Conservation (phyloP, 2,888 invertebrate species). For the Zaprionus bogoriensis region DNA sequence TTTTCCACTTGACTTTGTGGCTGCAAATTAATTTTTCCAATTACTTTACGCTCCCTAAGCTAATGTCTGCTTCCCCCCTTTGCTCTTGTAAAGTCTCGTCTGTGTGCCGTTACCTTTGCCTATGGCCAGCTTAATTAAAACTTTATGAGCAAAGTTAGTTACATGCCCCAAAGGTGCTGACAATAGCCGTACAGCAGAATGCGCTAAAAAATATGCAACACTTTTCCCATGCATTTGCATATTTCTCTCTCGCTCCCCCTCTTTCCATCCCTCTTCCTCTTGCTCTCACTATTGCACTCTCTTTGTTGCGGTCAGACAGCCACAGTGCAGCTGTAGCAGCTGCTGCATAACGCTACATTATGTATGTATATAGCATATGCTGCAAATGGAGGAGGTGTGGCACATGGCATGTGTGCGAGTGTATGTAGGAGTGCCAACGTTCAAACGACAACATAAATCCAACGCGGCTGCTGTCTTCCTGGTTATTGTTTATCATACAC, state of each 20-base stretch:
- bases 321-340: conserved; percentile 35
- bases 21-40: neutral
- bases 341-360: conserved; percentile 38
- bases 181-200: conserved; percentile 23
- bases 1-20: no score
- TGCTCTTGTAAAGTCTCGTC: neutral
- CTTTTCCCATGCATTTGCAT: conserved; percentile 36
- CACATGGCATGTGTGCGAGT: neutral
- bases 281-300: neutral
- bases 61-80: neutral
- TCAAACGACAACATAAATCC: conserved; percentile 69
- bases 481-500: conserved; percentile 66
- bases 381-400: conserved; percentile 23
- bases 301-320: conserved; percentile 55
- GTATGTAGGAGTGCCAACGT: conserved; percentile 14
- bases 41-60: neutral
- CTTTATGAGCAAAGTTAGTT: conserved; percentile 48
- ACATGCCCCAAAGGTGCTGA: conserved; percentile 58
- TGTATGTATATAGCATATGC: conserved; percentile 37
- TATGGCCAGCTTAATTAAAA: conserved; percentile 59
- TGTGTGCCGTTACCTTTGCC: conserved; percentile 13
- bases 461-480: conserved; percentile 59
- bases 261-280: neutral
- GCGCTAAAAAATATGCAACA: conserved; percentile 60
- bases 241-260: neutral